Conservation (phyloP, 2,888 invertebrate species). For the Gonocerus acuteangulatus region DNA sequence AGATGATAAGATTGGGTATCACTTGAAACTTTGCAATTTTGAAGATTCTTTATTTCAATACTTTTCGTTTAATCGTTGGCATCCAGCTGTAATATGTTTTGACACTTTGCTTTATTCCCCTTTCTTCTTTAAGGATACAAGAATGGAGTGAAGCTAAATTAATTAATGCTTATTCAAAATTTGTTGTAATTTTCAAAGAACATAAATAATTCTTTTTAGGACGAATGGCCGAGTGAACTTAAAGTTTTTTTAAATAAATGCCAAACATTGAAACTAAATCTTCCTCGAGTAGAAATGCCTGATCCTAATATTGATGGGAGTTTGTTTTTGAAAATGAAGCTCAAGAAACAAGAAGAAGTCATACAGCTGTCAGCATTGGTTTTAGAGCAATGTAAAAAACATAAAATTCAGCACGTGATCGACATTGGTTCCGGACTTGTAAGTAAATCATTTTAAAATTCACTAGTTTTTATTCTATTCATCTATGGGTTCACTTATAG, state of each 20-base stretch:
- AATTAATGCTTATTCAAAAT: no score
- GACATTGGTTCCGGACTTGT: conserved; percentile 24
- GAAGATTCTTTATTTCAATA: no score
- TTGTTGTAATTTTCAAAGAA: no score
- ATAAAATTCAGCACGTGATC: not conserved
- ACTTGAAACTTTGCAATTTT: no score
- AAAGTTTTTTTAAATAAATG: conserved; percentile 4
- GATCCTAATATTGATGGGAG: not conserved
- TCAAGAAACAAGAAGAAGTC: conserved; percentile 20
- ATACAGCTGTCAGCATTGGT: not conserved
- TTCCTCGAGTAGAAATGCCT: not conserved
- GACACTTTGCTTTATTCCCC: no score
- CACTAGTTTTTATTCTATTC: not conserved
- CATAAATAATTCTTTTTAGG: not conserved
- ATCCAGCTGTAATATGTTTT: no score
- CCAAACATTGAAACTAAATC: not conserved
- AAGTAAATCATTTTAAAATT: not conserved
- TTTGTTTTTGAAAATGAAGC: conserved; percentile 2
- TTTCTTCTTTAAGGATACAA: no score
- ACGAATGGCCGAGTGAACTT: conserved; percentile 6
- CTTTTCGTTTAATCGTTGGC: no score
- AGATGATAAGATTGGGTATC: no score
- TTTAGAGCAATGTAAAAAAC: not conserved
- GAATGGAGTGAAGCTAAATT: no score
- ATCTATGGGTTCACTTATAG: no score